These are phyloP conservation scores for Trididemnum nubilum DNA, from an alignment of 23 tunicate species.

Conservation along the genomic window DNA sequence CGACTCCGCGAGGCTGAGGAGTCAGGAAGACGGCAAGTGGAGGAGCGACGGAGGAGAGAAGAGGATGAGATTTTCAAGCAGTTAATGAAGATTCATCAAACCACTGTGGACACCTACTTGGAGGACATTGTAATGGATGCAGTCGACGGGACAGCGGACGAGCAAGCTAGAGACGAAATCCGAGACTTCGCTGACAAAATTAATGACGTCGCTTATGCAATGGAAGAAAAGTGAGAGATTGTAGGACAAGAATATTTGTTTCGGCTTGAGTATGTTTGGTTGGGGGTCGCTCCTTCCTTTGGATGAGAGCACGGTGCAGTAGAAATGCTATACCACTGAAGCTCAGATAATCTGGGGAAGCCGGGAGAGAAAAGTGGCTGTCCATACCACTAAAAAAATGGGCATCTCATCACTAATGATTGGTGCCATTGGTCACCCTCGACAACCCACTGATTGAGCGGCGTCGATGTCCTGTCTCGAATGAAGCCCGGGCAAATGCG, in stretches of 20 bases:
- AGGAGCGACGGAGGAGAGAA: slow-evolving; percentile 91
- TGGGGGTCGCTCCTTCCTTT: neutral
- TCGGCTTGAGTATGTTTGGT: neutral
- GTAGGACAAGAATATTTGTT: too few species aligned
- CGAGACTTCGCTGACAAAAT: slow-evolving; percentile 76
- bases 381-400: too few species aligned
- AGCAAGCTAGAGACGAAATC: slow-evolving; percentile 86
- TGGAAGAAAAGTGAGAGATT: slow-evolving; percentile 73
- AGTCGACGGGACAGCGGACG: slow-evolving; percentile 84
- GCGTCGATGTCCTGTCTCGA: too few species aligned
- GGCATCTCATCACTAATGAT: too few species aligned
- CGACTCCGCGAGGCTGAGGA: slow-evolving; percentile 96
- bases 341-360: too few species aligned
- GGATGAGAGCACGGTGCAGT: too few species aligned
- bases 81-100: slow-evolving; percentile 74
- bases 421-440: too few species aligned
- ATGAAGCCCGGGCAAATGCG: too few species aligned
- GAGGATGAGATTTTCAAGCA: slow-evolving; percentile 99
- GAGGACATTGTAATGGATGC: slow-evolving; percentile 80
- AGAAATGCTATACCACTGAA: too few species aligned
- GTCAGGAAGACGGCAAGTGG: slow-evolving; percentile 94
- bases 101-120: slow-evolving; percentile 90
- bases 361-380: too few species aligned
- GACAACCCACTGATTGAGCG: too few species aligned
- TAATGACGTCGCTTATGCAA: slow-evolving; percentile 86